Conservation (phyloP, 2,113 vertebrate genomes). For the Nycticorax nycticorax region DNA sequence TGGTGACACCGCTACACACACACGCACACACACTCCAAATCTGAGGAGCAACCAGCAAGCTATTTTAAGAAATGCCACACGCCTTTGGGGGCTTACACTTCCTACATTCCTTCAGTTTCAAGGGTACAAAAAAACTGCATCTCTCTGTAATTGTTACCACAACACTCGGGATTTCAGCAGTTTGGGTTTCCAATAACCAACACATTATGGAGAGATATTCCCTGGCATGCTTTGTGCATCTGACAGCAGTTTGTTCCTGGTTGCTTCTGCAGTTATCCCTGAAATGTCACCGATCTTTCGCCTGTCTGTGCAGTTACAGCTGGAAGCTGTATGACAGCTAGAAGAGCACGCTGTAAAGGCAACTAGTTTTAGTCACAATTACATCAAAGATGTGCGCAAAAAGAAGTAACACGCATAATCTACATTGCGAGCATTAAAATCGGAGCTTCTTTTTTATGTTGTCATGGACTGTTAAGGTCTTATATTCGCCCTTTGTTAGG, state of each 20-base stretch:
- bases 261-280: neutral
- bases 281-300: neutral
- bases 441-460: neutral
- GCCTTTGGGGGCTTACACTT: conserved; percentile 8
- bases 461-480: accelerated
- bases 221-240: accelerated
- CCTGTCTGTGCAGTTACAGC: neutral
- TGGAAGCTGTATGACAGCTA: neutral
- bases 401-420: neutral
- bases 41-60: neutral
- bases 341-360: neutral
- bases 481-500: neutral
- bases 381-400: neutral
- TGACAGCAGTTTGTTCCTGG: neutral
- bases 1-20: neutral
- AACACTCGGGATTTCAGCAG: neutral
- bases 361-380: neutral
- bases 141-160: neutral
- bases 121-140: neutral
- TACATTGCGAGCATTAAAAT: neutral
- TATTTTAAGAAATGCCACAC: conserved; percentile 39
- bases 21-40: neutral
- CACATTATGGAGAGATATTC: neutral
- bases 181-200: neutral
- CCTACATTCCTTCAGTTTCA: neutral